phyloP scores from a whole-genome alignment of 2,113 vertebrate genomes.

The Motacilla tschutschensis region DNA sequence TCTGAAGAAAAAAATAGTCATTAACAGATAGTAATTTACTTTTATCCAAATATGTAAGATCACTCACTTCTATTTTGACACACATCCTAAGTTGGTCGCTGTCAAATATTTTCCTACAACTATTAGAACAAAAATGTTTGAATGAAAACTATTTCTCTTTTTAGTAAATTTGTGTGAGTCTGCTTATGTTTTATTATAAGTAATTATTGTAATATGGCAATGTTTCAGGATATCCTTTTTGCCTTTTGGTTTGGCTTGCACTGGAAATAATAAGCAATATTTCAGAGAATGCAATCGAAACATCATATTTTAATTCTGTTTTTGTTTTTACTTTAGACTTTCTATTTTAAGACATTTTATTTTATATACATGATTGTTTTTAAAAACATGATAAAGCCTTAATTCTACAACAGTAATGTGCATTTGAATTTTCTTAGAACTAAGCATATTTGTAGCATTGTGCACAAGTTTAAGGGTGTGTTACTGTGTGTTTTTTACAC shows the following conservation, averaged over 20 bases:
- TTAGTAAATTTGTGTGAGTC: not conserved
- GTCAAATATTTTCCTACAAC: not conserved
- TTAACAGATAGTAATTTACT: not conserved
- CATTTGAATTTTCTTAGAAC: not conserved
- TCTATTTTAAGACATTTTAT: not conserved
- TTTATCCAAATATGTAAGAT: not conserved
- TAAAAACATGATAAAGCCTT: not conserved
- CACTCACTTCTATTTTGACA: not conserved
- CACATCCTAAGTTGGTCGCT: not conserved
- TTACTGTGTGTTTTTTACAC: not conserved
- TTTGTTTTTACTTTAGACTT: not conserved
- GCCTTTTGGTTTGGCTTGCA: not conserved
- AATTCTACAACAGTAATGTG: not conserved
- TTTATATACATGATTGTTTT: not conserved
- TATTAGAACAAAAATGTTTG: not conserved
- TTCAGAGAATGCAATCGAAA: not conserved
- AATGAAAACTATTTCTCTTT: not conserved
- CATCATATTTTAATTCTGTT: not conserved
- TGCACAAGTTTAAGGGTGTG: not conserved
- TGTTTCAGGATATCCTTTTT: not conserved
- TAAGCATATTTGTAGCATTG: not conserved
- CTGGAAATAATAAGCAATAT: not conserved
- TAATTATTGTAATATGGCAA: not conserved
- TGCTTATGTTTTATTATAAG: not conserved
- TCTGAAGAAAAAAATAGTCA: not conserved